A percentile compares a stretch with the other conserved stretches of the same genome.
Evolutionary conservation across 2,113 vertebrate species (phyloP).

Genomic region (Octodon degus): DNA sequence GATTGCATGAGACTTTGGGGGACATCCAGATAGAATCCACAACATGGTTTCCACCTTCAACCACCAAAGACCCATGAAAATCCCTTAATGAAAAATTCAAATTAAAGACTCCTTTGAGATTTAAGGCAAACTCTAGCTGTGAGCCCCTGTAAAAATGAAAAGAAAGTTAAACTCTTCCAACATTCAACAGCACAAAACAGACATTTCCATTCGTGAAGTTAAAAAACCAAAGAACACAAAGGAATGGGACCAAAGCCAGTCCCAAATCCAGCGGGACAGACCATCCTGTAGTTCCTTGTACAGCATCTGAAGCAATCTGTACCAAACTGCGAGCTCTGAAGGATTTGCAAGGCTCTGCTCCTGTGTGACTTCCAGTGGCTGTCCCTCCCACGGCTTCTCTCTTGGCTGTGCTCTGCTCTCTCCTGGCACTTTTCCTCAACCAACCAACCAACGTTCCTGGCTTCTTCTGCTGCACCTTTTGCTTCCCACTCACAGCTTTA

Average conservation of each 20-base stretch:
- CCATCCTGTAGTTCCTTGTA: not conserved
- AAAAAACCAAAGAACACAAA: not conserved
- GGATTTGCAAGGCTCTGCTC: not conserved
- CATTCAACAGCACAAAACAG: not conserved
- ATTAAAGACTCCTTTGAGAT: not conserved
- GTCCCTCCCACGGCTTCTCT: not conserved
- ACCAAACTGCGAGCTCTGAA: not conserved
- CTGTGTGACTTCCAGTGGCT: not conserved
- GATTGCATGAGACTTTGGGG: not conserved
- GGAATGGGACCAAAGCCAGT: not conserved
- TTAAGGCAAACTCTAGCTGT: not conserved
- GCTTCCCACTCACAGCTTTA: not conserved
- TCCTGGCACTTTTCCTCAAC: too few relatives aligned
- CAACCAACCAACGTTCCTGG: not conserved
- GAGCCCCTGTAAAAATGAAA: not conserved
- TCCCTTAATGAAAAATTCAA: not conserved
- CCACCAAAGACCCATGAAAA: too few relatives aligned
- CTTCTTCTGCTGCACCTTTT: not conserved
- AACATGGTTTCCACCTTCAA: not conserved
- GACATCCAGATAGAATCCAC: not conserved
- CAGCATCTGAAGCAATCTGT: not conserved
- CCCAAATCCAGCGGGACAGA: not conserved
- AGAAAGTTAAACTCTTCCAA: not conserved
- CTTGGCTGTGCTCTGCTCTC: not conserved
- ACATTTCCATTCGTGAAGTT: not conserved